Base-by-base conservation (phyloP, 2,113 vertebrate species). In the Redunca redunca region DNA sequence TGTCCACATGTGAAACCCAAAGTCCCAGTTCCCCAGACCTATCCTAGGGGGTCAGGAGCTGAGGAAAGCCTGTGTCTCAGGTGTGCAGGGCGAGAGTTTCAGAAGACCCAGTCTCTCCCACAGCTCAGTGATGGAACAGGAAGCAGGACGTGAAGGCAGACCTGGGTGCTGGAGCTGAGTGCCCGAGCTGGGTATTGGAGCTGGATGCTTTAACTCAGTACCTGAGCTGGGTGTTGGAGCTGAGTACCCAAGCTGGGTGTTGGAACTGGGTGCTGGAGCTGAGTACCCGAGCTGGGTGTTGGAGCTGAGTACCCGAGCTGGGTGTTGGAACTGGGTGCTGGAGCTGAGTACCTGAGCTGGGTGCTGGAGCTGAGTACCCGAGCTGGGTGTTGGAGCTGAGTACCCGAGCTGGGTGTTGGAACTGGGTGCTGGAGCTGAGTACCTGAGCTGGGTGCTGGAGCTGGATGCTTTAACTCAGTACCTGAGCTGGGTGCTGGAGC, bases 201-300 rank as follows among this genome's bases (percentile, higher is more conserved):
- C 33, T 36, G 64, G 3, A 7, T 19, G 64, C 10, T 74, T 2
- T 10, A 23, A 3, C 71, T 77, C 12, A 43, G 2, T 74, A 13
- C 71, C 6, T 0, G 0, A 7, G 40, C 40, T 15, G 23, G 40
- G 23, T 26, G 23, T 0, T 74, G 5, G 19, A 23, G 6, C 71
- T 77, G 23, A 43, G 2, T 74, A 13, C 71, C 6, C 0, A 0
- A 7, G 40, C 40, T 15, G 23, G 40, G 23, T 26, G 23, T 0
- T 74, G 36, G n/a, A 40, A 5, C 67, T 71, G 67, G 33, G 9
- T 36, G 33, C 64, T 71, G 16, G n/a, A 71, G 2, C n/a, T 71
- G 7, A 17, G 62, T 19, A 62, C 58, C 60, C 0, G 1, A 62
- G 67, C 10, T 23, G n/a, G 9, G 4, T n/a, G 46, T 9, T 48